Evolutionary conservation across 2,888 invertebrate species (phyloP), one percentile per base, ranked within the genome.

Genomic region (Melolontha melolontha): DNA sequence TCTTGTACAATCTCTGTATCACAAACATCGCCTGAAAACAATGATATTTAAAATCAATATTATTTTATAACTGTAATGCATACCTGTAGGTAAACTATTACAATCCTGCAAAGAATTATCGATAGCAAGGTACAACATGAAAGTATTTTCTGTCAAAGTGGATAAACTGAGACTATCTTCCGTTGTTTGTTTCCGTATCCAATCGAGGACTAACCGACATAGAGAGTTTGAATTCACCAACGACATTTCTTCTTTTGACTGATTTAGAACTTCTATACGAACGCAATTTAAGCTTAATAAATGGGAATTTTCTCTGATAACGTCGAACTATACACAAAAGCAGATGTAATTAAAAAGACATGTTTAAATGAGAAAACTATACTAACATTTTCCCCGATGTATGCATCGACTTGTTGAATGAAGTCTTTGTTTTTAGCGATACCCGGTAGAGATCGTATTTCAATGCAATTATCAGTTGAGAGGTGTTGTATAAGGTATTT

Each of bases 51-150:
- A 22, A 54, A 42, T 8, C 11, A 54, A 54, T 42, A 6, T 8
- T 27, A 10, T 5, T 5, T 39, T n/a, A 16, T 39, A 34, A 39
- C 7, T 14, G 11, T 0, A 1, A 2, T 34, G 1, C 17, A 40
- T 75, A 78, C 79, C 80, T 55, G 82, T 77, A 6, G 92, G 92
- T 77, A 93, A 85, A 78, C 92, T 92, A 70, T 89, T 88, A 84
- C 93, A 94, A 85, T 94, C 94, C 75, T 92, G 91, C 73, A 94
- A 85, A 41, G 89, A 89, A 79, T 93, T 93, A 80, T 89, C 90
- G 70, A 88, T 85, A 73, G 92, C 92, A 70, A 93, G 86, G 83
- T 91, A 93, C 78, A 94, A 84, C 83, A 93, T 87, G 80, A 92
- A 91, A 16, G 90, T 88, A 85, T 92, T 91, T 77, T 91, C 88